Percentiles rank a stretch among this genome's conserved stretches.
Evolutionary conservation across 2,113 vertebrate species (phyloP).

Genomic region (Ciconia boyciana): DNA sequence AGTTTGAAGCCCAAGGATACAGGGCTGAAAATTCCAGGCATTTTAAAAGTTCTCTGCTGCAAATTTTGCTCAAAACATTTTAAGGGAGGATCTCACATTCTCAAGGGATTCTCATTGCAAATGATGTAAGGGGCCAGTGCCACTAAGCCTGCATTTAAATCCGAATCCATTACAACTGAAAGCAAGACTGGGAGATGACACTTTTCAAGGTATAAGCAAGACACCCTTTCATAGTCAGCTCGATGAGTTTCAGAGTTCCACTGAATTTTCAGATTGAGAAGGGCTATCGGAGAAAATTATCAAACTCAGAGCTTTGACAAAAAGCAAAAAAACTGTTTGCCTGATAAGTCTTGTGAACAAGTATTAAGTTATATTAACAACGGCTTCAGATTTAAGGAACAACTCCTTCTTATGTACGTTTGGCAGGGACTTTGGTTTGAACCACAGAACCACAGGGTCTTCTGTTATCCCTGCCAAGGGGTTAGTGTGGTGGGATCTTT

Average conservation of each 20-base stretch:
- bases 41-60: neutral
- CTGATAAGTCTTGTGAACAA: neutral
- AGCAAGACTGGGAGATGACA: neutral
- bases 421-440: neutral
- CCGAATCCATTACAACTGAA: neutral
- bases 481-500: neutral
- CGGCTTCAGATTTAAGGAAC: neutral
- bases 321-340: neutral
- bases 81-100: neutral
- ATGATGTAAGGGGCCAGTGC: neutral
- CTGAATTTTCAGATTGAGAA: neutral
- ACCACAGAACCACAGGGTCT: neutral
- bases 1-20: neutral
- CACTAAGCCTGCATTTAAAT: neutral
- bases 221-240: neutral
- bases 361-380: neutral
- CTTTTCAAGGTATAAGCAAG: neutral
- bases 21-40: neutral
- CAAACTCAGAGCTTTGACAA: neutral
- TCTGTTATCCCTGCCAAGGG: neutral
- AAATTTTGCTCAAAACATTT: neutral
- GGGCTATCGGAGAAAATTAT: neutral
- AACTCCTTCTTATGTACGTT: fast-evolving
- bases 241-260: neutral
- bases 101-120: neutral